Base-by-base conservation (phyloP, 30 jellyfish, hydroid and myxozoan genomes). In the Turritopsis rubra region DNA sequence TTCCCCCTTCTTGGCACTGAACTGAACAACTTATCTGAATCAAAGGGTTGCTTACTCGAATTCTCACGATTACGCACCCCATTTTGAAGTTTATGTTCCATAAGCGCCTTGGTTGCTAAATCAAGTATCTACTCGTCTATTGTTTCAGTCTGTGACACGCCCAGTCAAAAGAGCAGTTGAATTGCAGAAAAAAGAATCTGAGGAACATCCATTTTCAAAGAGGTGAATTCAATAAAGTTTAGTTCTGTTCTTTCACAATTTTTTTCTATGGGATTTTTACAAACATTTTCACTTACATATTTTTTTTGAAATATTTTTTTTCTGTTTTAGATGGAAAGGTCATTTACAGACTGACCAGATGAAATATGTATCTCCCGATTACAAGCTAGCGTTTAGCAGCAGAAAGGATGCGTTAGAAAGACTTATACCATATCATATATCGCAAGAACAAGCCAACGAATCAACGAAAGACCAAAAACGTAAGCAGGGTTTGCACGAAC, bases 401-500 rank as follows among this genome's bases (percentile, higher is more conserved):
- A 54, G 79, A 0, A 92, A 90, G 54, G 97, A 90, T 79, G 96
- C 95, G 0, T n/a, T 90, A 29, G 78, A 95, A 21, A 81, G 95
- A 29, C 93, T 90, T 0, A 74, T 90, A 30, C 97, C 97, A 71
- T 90, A 85, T 83, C 97, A 90, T 79, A 27, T 90, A 20, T 77
- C 30, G 41, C 77, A 68, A 27, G 22, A 68, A 8, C 31, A 68
- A n/a, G 22, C 28, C 30, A 27, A 19, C 8, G 77, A 68, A 68
- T 9, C 77, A 68, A 68, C 28, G 30, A 27, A 68, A 68, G 30
- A 68, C 19, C 77, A 27, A 9, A 9, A 68, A 19, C 77, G 77
- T 68, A 68, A 7, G 77, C 21, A 60, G 0, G 19, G 21, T n/a
- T n/a, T n/a, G n/a, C n/a, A 18, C 73, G 22, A 0, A 60, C 21